Percentiles rank a stretch among this genome's conserved stretches.
Conservation (phyloP, 1,140 invertebrate species). For the Melitaea cinxia region DNA sequence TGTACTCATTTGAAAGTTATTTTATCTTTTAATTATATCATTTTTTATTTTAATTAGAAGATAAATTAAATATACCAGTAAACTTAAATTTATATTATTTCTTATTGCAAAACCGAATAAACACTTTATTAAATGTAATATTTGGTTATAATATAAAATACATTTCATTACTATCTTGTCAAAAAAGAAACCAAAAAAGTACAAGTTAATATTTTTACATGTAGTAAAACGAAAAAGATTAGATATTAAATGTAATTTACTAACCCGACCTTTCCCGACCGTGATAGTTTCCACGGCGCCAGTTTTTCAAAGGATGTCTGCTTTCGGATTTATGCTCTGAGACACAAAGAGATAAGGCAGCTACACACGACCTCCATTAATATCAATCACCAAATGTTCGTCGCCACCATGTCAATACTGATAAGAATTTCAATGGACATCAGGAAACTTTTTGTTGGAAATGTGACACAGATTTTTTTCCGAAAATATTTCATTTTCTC, state of each 20-base stretch:
- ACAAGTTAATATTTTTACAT: too few species aligned
- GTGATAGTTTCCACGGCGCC: conserved; percentile 22
- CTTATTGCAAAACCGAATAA: too few species aligned
- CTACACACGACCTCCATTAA: conserved; percentile 45
- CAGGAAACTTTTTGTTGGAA: conserved; percentile 27
- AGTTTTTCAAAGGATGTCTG: conserved; percentile 35
- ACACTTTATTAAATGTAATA: too few species aligned
- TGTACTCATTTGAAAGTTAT: too few species aligned
- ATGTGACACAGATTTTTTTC: conserved; percentile 3
- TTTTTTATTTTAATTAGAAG: too few species aligned
- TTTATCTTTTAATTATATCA: too few species aligned
- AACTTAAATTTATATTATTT: too few species aligned
- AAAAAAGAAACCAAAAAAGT: too few species aligned
- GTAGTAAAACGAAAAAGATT: too few species aligned
- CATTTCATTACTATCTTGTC: too few species aligned
- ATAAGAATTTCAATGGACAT: conserved; percentile 56
- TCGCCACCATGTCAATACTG: conserved; percentile 47
- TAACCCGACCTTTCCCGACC: conserved; percentile 30
- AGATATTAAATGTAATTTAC: neutral
- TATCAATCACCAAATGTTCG: conserved; percentile 58
- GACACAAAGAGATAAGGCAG: conserved; percentile 59
- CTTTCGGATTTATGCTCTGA: conserved; percentile 39
- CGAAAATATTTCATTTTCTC: conserved; percentile 8
- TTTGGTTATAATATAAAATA: too few species aligned
- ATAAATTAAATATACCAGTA: too few species aligned